Conservation (phyloP, 37 sponge, comb jelly and placozoan genomes). For the Corticium candelabrum region DNA sequence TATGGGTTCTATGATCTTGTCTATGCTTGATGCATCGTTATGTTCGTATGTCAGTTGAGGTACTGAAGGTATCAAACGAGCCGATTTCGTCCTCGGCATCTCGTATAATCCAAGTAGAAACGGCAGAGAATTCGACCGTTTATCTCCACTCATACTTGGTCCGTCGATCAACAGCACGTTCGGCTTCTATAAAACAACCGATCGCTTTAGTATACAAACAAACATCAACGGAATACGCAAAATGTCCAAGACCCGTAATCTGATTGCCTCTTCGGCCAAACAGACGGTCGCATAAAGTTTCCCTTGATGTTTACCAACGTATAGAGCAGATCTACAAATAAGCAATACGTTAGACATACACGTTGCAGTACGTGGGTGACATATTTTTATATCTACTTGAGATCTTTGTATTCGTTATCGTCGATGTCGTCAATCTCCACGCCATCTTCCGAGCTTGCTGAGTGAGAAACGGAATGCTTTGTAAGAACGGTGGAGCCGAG, state of each 20-base stretch:
- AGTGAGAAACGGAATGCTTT: too few species aligned
- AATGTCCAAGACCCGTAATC: too few species aligned
- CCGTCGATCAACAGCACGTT: not conserved
- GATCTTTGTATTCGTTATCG: slow-evolving; percentile 34
- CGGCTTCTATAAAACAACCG: not conserved
- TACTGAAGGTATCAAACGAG: not conserved
- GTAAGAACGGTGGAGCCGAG: slow-evolving; percentile 44
- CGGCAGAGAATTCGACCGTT: not conserved
- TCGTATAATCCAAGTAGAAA: not conserved
- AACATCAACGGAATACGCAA: too few species aligned
- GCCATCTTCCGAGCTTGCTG: too few species aligned
- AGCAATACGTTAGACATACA: slow-evolving; percentile 22
- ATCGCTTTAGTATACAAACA: too few species aligned
- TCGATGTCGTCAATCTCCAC: slow-evolving; percentile 20
- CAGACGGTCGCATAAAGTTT: not conserved
- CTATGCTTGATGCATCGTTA: too few species aligned
- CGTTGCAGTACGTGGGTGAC: too few species aligned
- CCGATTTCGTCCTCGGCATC: not conserved
- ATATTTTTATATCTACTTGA: too few species aligned
- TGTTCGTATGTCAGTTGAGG: not conserved
- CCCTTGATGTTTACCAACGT: not conserved
- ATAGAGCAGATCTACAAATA: not conserved
- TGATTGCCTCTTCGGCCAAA: not conserved
- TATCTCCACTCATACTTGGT: not conserved
- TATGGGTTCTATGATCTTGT: too few species aligned